Base-by-base conservation (phyloP, 2,113 vertebrate species). In the Trogon surrucura region DNA sequence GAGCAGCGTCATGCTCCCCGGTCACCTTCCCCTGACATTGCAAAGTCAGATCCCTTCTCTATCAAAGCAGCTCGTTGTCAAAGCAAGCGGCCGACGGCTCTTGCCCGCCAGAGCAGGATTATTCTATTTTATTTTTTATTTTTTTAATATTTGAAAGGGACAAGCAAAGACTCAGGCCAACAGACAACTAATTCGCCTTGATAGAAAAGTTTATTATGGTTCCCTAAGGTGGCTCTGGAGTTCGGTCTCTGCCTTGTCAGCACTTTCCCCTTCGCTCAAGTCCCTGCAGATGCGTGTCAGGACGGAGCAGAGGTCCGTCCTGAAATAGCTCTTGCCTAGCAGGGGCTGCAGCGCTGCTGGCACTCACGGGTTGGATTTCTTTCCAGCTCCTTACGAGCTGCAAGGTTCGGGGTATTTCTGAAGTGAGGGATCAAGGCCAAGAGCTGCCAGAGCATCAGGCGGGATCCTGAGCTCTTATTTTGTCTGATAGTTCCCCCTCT, bases 201-300 rank as follows among this genome's bases (percentile, higher is more conserved):
- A 83, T 16, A 17, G 53, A 13, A 25, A 51, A 53, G 69, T 23
- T 50, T 34, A 2, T 19, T 67, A 47, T 41, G 41, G 41, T 60
- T 15, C 57, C 85, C 85, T 21, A 34, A 58, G 65, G 75, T 29
- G 65, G 79, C 36, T 64, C 62, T 5, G 3, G 62, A 75, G 23
- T 30, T 13, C 1, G 1, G 0, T 3, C 16, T 38, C 82, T 21
- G 41, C 77, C 50, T 44, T 0, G 54, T 50, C 71, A 50, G 82
- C 32, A 2, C 30, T 73, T 88, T 41, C 22, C 11, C 54, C 69
- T 0, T 10, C 2, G 0, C 80, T 11, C 50, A 56, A 74, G 74
- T 60, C 13, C 18, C 29, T n/a, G 3, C 16, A 18, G 69, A n/a
- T 30, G 7, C 29, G 5, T 13, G 53, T 34, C 66, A 18, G 71